Percentiles rank a stretch among this genome's conserved stretches.
Conservation (phyloP, 2,888 invertebrate species). For the Pedicia rivosa region DNA sequence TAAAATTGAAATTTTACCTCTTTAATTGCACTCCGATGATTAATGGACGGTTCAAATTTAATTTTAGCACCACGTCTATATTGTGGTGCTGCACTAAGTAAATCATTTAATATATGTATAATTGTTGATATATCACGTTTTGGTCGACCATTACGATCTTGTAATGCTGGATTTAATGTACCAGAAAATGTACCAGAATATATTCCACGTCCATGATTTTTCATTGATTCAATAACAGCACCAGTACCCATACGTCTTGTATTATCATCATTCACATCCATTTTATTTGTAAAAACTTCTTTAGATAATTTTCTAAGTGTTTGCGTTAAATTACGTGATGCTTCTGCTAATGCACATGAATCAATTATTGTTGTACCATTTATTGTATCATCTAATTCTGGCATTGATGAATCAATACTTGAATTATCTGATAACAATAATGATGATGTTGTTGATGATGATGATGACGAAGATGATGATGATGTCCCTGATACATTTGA, state of each 20-base stretch:
- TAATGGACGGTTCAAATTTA: conserved; percentile 31
- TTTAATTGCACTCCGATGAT: no score
- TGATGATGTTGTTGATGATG: conserved; percentile 26
- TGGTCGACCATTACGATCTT: conserved; percentile 81
- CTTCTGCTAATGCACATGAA: conserved; percentile 68
- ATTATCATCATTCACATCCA: conserved; percentile 33
- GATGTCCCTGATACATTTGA: conserved; percentile 14
- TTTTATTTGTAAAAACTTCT: conserved; percentile 64
- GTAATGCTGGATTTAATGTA: conserved; percentile 81
- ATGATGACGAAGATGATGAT: conserved; percentile 26
- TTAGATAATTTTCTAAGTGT: conserved; percentile 79
- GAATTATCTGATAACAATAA: conserved; percentile 7
- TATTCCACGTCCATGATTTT: conserved; percentile 86
- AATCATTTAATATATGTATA: conserved; percentile 87
- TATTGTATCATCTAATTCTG: conserved; percentile 19
- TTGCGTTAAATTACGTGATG: conserved; percentile 81
- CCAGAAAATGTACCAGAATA: conserved; percentile 95
- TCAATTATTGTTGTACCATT: conserved; percentile 34
- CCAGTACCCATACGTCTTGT: conserved; percentile 40
- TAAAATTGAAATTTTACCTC: no score
- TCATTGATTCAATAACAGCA: conserved; percentile 81
- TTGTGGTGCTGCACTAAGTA: conserved; percentile 69
- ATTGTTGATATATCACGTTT: conserved; percentile 90
- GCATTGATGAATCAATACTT: conserved; percentile 9
- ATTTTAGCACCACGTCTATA: conserved; percentile 41